Evolutionary conservation across 2,797 vertebrate species (phyloP), one percentile per base, ranked within the genome.

Genomic region (Cyclura pinguis): DNA sequence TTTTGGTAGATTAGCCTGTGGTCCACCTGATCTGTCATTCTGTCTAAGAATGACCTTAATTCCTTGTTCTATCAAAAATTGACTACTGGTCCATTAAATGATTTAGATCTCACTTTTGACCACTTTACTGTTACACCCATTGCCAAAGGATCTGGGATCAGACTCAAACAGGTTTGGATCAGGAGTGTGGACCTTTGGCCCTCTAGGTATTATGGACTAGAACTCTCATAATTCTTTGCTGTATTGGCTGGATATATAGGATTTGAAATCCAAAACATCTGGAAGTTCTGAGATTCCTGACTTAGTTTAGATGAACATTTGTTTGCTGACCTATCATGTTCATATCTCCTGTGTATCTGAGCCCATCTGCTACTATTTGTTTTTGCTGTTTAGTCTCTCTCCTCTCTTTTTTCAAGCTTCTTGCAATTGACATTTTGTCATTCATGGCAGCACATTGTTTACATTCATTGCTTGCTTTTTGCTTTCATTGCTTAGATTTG

Each of bases 401-500:
- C 20, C 29, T 0, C 27, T 10, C 50, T 87, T 32, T 69, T 50
- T 88, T 47, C 78, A 87, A 14, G 47, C 72, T 8, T 74, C 10
- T 84, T 87, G 47, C 42, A 90, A 29, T 57, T 77, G 64, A 12
- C n/a, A 86, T 55, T 59, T 72, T 88, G 55, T 67, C 38, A 89
- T 69, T 62, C 38, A 29, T 62, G 3, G 55, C 67, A 57, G 55
- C 10, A 24, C 72, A 64, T 62, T 82, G 20, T 74, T 83, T 89
- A 67, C 18, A 84, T 84, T 32, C 78, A 62, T 89, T 85, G 88
- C 83, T 85, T 73, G 74, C 62, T 89, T 67, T 77, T 82, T 82
- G 29, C 78, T 6, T 90, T 86, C 69, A 90, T 42, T 29, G 16
- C 50, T 84, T 88, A n/a, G 38, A 29, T 78, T 80, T 84, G 90